Base-by-base conservation (phyloP, 1,140 invertebrate species). In the Monomorium pharaonis region DNA sequence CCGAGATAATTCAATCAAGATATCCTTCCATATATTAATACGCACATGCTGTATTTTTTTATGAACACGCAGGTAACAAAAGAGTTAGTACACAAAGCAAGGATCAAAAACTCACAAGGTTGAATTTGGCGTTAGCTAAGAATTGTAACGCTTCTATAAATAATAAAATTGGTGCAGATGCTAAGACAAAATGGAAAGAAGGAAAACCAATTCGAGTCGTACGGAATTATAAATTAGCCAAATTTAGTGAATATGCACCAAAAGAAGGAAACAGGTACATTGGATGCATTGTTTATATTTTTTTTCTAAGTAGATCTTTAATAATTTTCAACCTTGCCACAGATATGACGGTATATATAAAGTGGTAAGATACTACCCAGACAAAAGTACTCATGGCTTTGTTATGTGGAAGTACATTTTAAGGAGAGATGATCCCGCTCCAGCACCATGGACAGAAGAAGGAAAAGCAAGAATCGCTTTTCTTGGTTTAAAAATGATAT, bases 291-390 rank as follows among this genome's bases (percentile, higher is more conserved):
- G 21, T 65, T 76, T n/a, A 47, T 21, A 27, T 7, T 9, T 16
- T 47, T 44, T 33, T 21, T 65, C n/a, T 63, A 62, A 62, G 37
- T 5, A 14, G 24, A 37, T 42, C 16, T 44, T 62, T 30, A 74
- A 74, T 18, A 30, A 58, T 37, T 30, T 24, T n/a, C 44, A 10
- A 58, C 51, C 44, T 67, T 76, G 42, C 63, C 56, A 14, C 18
- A 96, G 97, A 83, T 97, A 97, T 92, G 97, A 97, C 94, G 97
- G 97, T 3, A 96, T 97, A 56, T 98, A 98, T 92, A 98, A 98
- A 94, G 96, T 98, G 7, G 97, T 98, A 0, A 98, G 98, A 89
- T 98, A 98, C 93, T 98, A 97, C 95, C 97, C 97, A 4, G 96
- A 97, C 91, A 97, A 96, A 84, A 98, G 98, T 14, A 96, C 97